These are phyloP conservation scores for Spinibarbus caldwelli DNA, from an alignment of 2,797 vertebrate species.

Conservation along the genomic window DNA sequence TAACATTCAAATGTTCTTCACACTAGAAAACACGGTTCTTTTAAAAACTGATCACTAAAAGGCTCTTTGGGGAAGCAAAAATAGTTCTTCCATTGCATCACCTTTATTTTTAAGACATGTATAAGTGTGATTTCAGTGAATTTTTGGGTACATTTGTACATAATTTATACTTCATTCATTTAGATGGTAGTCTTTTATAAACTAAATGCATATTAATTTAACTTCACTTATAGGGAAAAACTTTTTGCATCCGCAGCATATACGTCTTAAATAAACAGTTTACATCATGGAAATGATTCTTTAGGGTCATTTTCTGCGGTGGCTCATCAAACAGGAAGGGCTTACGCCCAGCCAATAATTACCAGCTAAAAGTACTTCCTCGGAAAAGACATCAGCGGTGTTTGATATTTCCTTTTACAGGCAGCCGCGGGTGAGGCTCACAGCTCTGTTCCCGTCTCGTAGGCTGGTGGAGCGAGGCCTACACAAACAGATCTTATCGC, in stretches of 20 bases:
- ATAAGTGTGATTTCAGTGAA: neutral
- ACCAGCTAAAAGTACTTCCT: conserved; percentile 66
- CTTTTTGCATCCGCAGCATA: conserved; percentile 33
- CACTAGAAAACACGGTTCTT: neutral
- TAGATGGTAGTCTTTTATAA: neutral
- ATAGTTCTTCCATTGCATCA: neutral
- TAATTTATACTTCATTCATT: no score
- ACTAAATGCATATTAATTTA: neutral
- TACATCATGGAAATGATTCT: conserved; percentile 61
- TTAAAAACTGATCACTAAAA: neutral
- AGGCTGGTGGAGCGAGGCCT: conserved; percentile 66
- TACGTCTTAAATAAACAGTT: conserved; percentile 62
- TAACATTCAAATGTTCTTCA: neutral
- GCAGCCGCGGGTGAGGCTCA: conserved; percentile 49
- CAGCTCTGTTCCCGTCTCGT: conserved; percentile 45
- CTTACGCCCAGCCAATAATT: conserved; percentile 65
- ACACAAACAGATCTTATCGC: conserved; percentile 71
- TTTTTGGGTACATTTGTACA: neutral
- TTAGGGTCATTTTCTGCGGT: conserved; percentile 58
- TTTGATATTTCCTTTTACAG: conserved; percentile 68
- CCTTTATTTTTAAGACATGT: neutral
- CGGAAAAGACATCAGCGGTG: conserved; percentile 60
- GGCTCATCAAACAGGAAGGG: conserved; percentile 66
- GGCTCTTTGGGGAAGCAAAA: neutral
- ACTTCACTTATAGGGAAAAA: conserved; percentile 8